Evolutionary conservation across 2,888 invertebrate species (phyloP).

Genomic region (Bunonema sp.): DNA sequence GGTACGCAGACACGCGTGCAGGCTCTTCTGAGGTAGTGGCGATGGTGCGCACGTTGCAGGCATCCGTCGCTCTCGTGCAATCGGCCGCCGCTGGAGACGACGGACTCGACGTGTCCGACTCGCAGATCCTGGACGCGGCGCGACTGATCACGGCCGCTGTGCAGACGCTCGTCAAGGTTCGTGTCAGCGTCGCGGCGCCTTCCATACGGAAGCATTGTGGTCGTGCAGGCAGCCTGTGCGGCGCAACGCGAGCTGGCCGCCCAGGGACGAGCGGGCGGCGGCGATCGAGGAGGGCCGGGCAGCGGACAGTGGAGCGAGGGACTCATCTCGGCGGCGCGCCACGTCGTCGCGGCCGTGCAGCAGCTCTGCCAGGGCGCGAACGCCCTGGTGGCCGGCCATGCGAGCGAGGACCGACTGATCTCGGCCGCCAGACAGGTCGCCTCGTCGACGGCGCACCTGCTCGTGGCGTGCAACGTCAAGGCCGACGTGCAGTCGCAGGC

Average conservation of each 20-base stretch:
- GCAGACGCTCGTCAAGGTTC: constrained; percentile 82
- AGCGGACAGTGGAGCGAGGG: constrained; percentile 44
- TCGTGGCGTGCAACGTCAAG: constrained; percentile 96
- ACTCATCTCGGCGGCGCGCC: constrained; percentile 53
- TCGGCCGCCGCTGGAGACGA: no score
- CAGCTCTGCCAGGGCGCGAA: constrained; percentile 93
- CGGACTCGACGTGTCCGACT: no score
- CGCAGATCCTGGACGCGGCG: constrained; percentile 93
- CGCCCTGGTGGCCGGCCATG: constrained; percentile 60
- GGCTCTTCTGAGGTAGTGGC: no score
- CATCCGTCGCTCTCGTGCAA: no score
- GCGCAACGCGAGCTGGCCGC: constrained; percentile 87
- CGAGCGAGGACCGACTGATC: constrained; percentile 75
- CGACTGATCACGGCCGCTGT: constrained; percentile 93
- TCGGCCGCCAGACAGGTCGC: constrained; percentile 84
- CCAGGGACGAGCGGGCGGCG: constrained; percentile 52
- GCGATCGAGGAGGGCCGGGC: constrained; percentile 6
- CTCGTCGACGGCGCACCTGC: constrained; percentile 81
- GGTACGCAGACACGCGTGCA: no score
- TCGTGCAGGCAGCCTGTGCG: constrained; percentile 83
- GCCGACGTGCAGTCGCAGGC: constrained; percentile 87
- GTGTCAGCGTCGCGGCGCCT: no score
- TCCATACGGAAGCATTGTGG: no score
- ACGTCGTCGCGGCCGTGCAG: constrained; percentile 92
- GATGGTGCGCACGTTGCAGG: no score